Evolutionary conservation across 53 echinoderm and acorn worm genomes (phyloP), one percentile per base, ranked within the genome.

Genomic region (Temnopleurus reevesii): DNA sequence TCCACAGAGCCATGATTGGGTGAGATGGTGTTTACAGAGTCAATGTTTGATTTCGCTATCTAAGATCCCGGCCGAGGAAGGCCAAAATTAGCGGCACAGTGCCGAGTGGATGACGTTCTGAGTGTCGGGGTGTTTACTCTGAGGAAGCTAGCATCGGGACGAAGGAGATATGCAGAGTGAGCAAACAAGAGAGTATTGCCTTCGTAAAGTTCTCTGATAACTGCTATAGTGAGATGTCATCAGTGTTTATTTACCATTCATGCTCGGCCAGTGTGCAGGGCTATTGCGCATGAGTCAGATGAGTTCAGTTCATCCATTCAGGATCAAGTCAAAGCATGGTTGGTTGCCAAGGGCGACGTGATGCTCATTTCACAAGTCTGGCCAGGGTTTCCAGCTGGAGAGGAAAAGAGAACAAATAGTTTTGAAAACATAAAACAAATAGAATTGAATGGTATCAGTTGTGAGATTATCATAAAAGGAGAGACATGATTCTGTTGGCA

Each of bases 1-100:
- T 87, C 88, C 88, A 87, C 88, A 87, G 71, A 23, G 88, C 88
- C 88, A 87, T 87, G 71, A 30, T 66, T 35, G 83, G 47, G 44
- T 24, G 38, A 23, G 85, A 45, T 12, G 36, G 51, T 87, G 51
- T 87, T 87, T 87, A 87, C 71, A 12, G 6, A 87, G 88, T 87
- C 88, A 66, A 66, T 87, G 88, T 87, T 87, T 87, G 71, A 87
- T 27, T 66, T 87, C 24, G 65, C 88, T 65, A 65, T 87, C 46
- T 66, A 47, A 49, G 46, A 46, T 79, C 46, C 79, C 41, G 27
- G 79, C 53, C 47, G 17, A n/a, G 49, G 49, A 79, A 79, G 49
- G 49, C 46, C 27, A 13, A 79, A 46, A 46, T 49, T 47, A 79
- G 49, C 79, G 25, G 4, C 10, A 41, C 79, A 47, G 46, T 79